These are phyloP conservation scores for Antrozous pallidus DNA, from an alignment of 2,797 vertebrate genomes.

Conservation along the genomic window DNA sequence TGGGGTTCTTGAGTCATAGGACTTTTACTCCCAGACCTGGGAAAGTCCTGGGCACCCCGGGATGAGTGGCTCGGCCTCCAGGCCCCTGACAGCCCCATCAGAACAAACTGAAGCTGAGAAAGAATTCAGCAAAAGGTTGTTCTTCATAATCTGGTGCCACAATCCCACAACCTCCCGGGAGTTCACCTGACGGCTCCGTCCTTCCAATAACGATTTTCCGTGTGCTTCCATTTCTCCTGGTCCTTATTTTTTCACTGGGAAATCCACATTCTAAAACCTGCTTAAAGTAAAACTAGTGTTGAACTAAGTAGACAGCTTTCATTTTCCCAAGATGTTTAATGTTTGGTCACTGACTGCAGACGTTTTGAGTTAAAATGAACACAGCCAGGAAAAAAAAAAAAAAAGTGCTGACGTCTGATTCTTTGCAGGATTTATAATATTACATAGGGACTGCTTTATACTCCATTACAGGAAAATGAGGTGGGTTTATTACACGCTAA, in stretches of 20 bases:
- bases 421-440: slow-evolving; percentile 82
- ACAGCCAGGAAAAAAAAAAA: slow-evolving; percentile 77
- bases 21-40: neutral
- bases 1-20: neutral
- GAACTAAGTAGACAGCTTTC: slow-evolving; percentile 72
- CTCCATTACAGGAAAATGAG: slow-evolving; percentile 76
- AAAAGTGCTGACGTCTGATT: slow-evolving; percentile 80
- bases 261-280: neutral
- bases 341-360: slow-evolving; percentile 74
- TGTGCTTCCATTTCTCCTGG: neutral
- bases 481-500: slow-evolving; percentile 80
- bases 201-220: neutral
- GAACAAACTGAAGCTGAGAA: neutral
- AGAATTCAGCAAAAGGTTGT: neutral
- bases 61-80: neutral
- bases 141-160: neutral
- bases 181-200: rapidly evolving
- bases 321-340: slow-evolving; percentile 70
- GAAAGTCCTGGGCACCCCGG: neutral
- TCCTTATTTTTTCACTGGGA: neutral
- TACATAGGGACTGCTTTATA: slow-evolving; percentile 80
- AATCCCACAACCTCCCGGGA: neutral
- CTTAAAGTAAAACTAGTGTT: slow-evolving; percentile 50
- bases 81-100: rapidly evolving
- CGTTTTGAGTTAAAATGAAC: slow-evolving; percentile 78